Evolutionary conservation across 1,140 invertebrate genomes (phyloP), one percentile per base, ranked within the genome.

Genomic region (Drosophila auraria): DNA sequence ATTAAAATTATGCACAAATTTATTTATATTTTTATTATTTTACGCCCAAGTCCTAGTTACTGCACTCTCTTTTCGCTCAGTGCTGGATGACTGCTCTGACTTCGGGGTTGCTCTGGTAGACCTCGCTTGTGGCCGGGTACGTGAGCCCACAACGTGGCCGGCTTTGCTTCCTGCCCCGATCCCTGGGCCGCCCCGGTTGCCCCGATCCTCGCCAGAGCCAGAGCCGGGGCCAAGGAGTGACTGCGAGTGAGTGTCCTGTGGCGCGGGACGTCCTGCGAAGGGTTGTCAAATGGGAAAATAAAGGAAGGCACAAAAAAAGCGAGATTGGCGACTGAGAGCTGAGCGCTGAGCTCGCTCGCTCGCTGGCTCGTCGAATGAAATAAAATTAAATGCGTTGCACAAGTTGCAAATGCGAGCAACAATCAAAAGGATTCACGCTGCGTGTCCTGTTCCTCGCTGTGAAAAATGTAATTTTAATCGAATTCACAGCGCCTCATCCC

Each of bases 401-500:
- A 87, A 87, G 78, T 89, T 89, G 86, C 81, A 89, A 89, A 89
- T 83, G 65, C 72, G 68, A 68, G 77, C 77, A 78, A 87, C 84
- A 87, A 83, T 87, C 84, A 89, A 81, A 89, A 73, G 86, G 81
- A 89, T 78, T 79, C 84, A 89, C 66, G 84, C 84, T 75, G 84
- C 81, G 84, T 76, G 74, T 65, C 68, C 68, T 80, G 66, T 65
- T 74, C 51, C 50, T 59, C 23, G 56, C 74, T 60, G 63, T 60
- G 71, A 87, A 81, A 89, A 89, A 90, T 82, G 86, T 90, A 89
- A 90, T 90, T 90, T 90, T 90, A 90, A 90, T 90, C 86, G 86
- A 90, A 90, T 90, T 90, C 86, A 90, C 57, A 56, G 80, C 78
- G 66, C 66, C 50, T 53, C 54, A 78, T 49, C 68, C 53, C 40